These are phyloP conservation scores for Phenganax stokvisi DNA, from an alignment of 92 coral and sea anemone genomes.

Conservation along the genomic window DNA sequence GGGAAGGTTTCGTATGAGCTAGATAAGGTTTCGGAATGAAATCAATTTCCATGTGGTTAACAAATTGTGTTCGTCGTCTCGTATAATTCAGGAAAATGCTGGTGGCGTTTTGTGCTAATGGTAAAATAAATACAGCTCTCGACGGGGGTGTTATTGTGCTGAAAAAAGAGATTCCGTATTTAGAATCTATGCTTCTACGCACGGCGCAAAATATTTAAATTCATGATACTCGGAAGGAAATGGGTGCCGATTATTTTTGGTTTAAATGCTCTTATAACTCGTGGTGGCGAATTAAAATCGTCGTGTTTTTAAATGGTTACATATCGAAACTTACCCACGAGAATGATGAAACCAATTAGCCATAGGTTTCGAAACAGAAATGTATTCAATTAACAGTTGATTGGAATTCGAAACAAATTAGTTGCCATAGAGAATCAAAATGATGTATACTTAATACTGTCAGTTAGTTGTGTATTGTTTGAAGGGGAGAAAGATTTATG, in stretches of 20 bases:
- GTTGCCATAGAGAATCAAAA: not conserved
- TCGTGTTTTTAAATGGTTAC: no score
- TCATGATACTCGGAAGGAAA: conserved; percentile 5
- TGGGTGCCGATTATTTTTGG: conserved; percentile 1
- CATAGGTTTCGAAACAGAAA: not conserved
- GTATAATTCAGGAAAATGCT: not conserved
- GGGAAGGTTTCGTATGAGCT: no score
- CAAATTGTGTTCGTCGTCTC: not conserved
- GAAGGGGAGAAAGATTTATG: no score
- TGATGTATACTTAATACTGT: no score
- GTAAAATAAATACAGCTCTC: conserved; percentile 21
- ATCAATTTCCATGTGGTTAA: no score
- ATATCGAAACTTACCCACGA: no score
- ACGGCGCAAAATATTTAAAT: conserved; percentile 3
- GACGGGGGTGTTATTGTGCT: conserved; percentile 5
- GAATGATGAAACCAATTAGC: not conserved
- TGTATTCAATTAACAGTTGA: not conserved
- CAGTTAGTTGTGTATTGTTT: no score
- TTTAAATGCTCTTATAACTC: not conserved
- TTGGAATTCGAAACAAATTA: conserved; percentile 14
- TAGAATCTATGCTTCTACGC: not conserved
- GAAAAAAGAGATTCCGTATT: not conserved
- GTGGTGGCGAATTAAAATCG: no score
- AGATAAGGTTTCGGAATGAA: no score
- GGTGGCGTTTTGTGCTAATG: conserved; percentile 16